phyloP scores from a whole-genome alignment of 2,113 vertebrate species.

The Sander vitreus region DNA sequence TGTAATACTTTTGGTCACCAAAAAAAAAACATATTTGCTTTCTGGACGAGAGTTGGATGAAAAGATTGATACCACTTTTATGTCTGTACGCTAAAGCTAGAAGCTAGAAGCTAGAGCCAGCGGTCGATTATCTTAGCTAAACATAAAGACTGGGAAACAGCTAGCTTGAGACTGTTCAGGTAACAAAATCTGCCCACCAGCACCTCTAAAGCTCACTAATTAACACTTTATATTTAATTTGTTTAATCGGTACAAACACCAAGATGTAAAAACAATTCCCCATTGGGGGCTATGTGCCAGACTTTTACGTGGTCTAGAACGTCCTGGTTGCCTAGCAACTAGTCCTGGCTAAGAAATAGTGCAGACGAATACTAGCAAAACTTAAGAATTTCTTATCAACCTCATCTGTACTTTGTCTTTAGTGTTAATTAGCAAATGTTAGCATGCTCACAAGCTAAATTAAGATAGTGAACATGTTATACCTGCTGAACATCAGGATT shows the following conservation, averaged over 20 bases:
- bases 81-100: neutral
- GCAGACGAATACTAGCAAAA: neutral
- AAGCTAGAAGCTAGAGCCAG: neutral
- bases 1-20: neutral
- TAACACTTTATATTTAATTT: neutral
- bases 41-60: neutral
- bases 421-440: neutral
- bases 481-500: neutral
- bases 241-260: neutral
- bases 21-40: neutral
- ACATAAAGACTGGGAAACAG: neutral
- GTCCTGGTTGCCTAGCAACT: conserved; percentile 23
- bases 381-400: neutral
- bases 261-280: neutral
- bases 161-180: neutral
- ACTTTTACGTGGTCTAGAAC: neutral
- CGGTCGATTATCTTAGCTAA: neutral
- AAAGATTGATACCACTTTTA: neutral
- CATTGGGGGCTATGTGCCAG: neutral
- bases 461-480: neutral
- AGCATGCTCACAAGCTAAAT: neutral
- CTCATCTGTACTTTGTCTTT: neutral
- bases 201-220: neutral
- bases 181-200: neutral
- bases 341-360: neutral